These are phyloP conservation scores for Sparidentex hasta DNA, from an alignment of 2,797 vertebrate species.

Conservation along the genomic window DNA sequence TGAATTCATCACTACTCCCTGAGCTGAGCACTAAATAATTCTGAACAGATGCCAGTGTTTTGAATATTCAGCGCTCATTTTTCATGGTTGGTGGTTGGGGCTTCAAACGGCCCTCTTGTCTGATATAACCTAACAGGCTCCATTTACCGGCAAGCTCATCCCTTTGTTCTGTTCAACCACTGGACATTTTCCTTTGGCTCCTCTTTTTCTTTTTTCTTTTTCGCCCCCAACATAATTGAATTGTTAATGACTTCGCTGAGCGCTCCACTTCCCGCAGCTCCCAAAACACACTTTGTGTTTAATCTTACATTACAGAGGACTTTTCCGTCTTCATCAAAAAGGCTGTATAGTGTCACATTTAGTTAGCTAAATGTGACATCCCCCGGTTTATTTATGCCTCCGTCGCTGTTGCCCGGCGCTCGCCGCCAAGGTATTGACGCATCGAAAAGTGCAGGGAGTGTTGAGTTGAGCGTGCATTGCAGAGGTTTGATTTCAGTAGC, in stretches of 20 bases:
- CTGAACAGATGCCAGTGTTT: slow-evolving; percentile 28
- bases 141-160: slow-evolving; percentile 28
- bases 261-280: slow-evolving; percentile 38
- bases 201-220: neutral
- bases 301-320: slow-evolving; percentile 22
- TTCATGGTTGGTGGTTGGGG: slow-evolving; percentile 25
- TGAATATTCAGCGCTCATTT: slow-evolving; percentile 29
- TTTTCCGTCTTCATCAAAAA: slow-evolving; percentile 15
- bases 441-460: neutral
- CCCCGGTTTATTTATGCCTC: neutral
- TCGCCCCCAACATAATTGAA: slow-evolving; percentile 33
- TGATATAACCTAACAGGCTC: slow-evolving; percentile 39
- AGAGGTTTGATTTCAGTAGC: neutral
- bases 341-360: neutral
- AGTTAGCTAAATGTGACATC: neutral
- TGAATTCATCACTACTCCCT: neutral
- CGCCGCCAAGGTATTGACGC: neutral
- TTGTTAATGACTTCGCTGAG: slow-evolving; percentile 54
- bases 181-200: slow-evolving; percentile 42
- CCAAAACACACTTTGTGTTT: slow-evolving; percentile 32
- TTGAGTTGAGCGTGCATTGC: too few species aligned
- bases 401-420: neutral
- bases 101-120: slow-evolving; percentile 43
- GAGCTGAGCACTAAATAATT: neutral
- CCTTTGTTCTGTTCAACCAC: slow-evolving; percentile 46